Conservation (phyloP, 2,113 vertebrate species). For the Pituophis catenifer region DNA sequence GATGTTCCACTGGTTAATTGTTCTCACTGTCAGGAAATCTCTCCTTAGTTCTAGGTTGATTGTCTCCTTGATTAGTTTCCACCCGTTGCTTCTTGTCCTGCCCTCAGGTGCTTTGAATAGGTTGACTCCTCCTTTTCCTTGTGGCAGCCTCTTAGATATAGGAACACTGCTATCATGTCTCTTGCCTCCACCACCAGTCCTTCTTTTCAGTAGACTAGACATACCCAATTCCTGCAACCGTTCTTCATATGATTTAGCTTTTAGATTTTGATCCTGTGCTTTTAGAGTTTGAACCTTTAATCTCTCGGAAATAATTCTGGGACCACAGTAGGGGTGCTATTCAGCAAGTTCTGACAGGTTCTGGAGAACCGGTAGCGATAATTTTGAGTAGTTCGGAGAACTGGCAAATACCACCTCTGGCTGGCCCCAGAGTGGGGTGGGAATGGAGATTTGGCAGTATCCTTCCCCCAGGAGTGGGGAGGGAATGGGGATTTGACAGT, state of each 20-base stretch:
- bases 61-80: not conserved
- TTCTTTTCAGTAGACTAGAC: not conserved
- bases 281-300: not conserved
- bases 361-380: no score
- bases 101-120: not conserved
- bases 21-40: not conserved
- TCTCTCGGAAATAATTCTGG: not conserved
- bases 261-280: not conserved
- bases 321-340: not conserved
- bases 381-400: no score
- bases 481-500: no score
- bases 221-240: not conserved
- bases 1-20: not conserved
- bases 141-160: not conserved
- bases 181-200: no score
- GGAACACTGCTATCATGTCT: not conserved
- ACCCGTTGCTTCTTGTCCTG: not conserved
- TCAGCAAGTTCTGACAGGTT: no score
- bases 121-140: not conserved
- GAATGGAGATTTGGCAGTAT: no score
- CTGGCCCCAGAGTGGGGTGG: no score
- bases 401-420: no score
- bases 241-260: not conserved
- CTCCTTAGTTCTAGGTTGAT: no score
- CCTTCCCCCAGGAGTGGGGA: no score